These are phyloP conservation scores for Anoplophora glabripennis DNA, from an alignment of 1,140 invertebrate genomes.

Conservation along the genomic window DNA sequence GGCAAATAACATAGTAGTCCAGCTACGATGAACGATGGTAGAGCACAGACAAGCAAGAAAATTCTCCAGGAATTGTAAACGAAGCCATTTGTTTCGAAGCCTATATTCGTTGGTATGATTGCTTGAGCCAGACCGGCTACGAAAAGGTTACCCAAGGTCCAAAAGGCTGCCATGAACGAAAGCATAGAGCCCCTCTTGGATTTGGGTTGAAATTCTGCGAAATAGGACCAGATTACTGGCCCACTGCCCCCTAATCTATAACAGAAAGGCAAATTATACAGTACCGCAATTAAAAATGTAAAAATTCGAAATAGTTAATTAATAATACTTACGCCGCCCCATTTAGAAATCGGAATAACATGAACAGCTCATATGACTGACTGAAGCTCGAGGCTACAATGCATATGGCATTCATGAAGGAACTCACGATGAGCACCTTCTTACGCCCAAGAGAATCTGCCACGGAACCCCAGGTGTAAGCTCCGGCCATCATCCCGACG, in stretches of 20 bases:
- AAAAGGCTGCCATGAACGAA: conserved; percentile 90
- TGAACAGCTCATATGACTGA: conserved; percentile 81
- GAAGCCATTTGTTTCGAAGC: conserved; percentile 63
- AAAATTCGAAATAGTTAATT: conserved; percentile 4
- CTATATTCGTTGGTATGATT: conserved; percentile 75
- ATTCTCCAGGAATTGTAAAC: conserved; percentile 89
- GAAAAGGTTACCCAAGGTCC: conserved; percentile 86
- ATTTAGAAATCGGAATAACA: conserved; percentile 85
- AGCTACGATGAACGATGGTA: conserved; percentile 82
- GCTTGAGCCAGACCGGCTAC: conserved; percentile 85
- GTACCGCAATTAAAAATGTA: conserved; percentile 4
- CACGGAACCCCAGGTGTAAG: conserved; percentile 86
- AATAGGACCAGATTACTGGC: conserved; percentile 94
- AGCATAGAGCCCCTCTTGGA: conserved; percentile 84
- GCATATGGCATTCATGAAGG: conserved; percentile 84
- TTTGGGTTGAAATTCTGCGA: conserved; percentile 91
- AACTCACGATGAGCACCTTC: conserved; percentile 81
- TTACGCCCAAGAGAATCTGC: conserved; percentile 83
- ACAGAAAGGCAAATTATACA: conserved; percentile 21
- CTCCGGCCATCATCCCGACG: conserved; percentile 91
- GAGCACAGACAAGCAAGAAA: conserved; percentile 80
- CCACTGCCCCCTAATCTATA: conserved; percentile 87
- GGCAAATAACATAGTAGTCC: conserved; percentile 78
- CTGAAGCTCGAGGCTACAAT: conserved; percentile 85
- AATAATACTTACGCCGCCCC: conserved; percentile 82